Percentiles rank a stretch among this genome's conserved stretches.
phyloP scores from a whole-genome alignment of 2,797 vertebrate genomes.

The Notamacropus eugenii region DNA sequence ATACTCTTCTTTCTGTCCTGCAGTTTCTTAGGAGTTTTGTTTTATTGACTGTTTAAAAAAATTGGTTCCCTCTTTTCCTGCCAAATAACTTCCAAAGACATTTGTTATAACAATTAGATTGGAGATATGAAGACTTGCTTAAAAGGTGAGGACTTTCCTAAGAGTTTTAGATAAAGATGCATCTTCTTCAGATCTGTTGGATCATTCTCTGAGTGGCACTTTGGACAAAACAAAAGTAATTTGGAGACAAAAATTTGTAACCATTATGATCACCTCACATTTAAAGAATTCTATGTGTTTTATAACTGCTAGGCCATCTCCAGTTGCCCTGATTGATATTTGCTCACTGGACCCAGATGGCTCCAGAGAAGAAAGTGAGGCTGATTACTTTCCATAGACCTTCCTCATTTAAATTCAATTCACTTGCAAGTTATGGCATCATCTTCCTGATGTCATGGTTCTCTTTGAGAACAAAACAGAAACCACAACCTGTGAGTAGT shows the following conservation, averaged over 20 bases:
- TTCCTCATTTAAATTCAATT: neutral
- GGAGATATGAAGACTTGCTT: conserved; percentile 18
- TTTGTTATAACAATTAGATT: neutral
- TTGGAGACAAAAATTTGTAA: conserved; percentile 3
- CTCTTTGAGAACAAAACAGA: neutral
- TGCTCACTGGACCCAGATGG: no score
- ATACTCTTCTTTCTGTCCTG: conserved; percentile 58
- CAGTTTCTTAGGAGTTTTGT: neutral
- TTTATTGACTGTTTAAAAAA: neutral
- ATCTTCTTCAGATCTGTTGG: conserved; percentile 28
- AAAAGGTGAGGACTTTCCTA: neutral
- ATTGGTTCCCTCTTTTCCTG: neutral
- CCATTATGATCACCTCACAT: neutral
- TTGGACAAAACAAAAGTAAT: conserved; percentile 23
- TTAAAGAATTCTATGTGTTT: neutral
- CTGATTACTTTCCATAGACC: no score
- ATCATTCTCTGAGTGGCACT: neutral
- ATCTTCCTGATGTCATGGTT: neutral
- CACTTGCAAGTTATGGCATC: no score
- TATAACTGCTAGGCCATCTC: no score
- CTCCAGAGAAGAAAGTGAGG: no score
- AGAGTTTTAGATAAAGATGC: neutral
- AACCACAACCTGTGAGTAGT: no score
- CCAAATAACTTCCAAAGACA: neutral
- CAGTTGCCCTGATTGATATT: neutral